Evolutionary conservation across 35 echinoderm and acorn worm species (phyloP).

Genomic region (Hemicentrotus pulcherrimus): DNA sequence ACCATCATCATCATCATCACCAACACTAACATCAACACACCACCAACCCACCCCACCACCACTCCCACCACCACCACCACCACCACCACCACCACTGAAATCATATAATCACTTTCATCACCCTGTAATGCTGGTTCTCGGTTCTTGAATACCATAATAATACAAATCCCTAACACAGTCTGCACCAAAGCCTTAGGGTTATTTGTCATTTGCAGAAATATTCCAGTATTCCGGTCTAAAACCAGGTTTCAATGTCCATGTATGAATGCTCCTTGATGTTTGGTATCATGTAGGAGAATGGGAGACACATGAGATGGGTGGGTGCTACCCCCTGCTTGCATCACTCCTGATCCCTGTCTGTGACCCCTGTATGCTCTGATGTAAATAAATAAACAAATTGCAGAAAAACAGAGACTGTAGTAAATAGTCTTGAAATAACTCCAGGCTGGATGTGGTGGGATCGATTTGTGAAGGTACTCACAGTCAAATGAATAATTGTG

Average conservation of each 20-base stretch:
- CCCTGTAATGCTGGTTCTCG: not conserved
- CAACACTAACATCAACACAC: no score
- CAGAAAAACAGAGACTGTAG: conserved; percentile 34
- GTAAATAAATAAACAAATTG: conserved; percentile 57
- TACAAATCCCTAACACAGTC: no score
- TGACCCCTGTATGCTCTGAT: conserved; percentile 14
- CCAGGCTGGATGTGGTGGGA: conserved; percentile 29
- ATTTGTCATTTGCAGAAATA: no score
- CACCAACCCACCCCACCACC: no score
- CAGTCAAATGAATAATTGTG: not conserved
- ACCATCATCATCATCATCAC: no score
- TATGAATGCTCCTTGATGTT: not conserved
- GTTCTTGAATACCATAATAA: not conserved
- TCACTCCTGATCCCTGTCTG: not conserved
- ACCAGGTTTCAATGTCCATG: not conserved
- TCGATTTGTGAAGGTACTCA: not conserved
- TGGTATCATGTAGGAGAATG: not conserved
- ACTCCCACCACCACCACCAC: not conserved
- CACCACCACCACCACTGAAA: not conserved
- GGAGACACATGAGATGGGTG: conserved; percentile 22
- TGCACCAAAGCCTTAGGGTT: no score
- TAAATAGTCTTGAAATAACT: conserved; percentile 48
- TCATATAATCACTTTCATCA: no score
- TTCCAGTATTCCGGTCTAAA: not conserved
- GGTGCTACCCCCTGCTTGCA: conserved; percentile 34